phyloP scores from a whole-genome alignment of 2,113 vertebrate genomes.

The Phyllostomus discolor region DNA sequence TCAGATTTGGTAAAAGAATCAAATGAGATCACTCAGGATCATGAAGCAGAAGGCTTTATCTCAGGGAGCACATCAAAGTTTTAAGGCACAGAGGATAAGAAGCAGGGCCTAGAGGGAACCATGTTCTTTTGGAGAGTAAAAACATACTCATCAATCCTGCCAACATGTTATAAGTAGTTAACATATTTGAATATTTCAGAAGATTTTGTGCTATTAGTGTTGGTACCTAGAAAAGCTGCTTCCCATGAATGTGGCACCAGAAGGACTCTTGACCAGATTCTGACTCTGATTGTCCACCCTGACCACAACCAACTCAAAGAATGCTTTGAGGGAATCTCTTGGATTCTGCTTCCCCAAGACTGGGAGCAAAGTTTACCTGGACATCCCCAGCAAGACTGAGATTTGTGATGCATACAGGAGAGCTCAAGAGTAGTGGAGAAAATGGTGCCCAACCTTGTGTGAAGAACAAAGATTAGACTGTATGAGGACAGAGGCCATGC shows the following conservation, averaged over 20 bases:
- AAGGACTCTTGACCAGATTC: not conserved
- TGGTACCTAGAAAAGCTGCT: not conserved
- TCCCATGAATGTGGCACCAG: not conserved
- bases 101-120: not conserved
- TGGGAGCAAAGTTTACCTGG: not conserved
- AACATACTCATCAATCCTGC: not conserved
- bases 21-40: not conserved
- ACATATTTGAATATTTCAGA: not conserved
- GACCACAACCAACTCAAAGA: not conserved
- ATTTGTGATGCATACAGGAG: not conserved
- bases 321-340: not conserved
- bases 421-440: not conserved
- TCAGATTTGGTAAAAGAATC: not conserved
- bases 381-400: not conserved
- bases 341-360: not conserved
- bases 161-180: not conserved
- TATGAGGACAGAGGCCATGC: not conserved
- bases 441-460: not conserved
- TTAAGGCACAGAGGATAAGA: not conserved
- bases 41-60: not conserved
- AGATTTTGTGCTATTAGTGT: not conserved
- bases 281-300: not conserved
- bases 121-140: not conserved
- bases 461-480: not conserved
- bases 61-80: not conserved